Evolutionary conservation across 2,113 vertebrate species (phyloP), one percentile per base, ranked within the genome.

Genomic region (Ailuropoda melanoleuca): DNA sequence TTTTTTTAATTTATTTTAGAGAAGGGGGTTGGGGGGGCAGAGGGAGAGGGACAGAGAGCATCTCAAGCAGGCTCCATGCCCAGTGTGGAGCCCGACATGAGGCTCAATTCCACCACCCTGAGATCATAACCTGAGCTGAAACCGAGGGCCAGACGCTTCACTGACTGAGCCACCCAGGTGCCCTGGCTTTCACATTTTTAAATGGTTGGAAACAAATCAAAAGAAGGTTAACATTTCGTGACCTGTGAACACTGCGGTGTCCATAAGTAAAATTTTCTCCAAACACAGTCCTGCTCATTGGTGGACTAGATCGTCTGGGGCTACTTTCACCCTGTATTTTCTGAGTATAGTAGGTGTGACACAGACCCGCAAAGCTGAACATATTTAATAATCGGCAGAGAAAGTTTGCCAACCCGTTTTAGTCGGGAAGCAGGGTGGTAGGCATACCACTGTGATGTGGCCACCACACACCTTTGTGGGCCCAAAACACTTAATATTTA

Each of bases 111-210:
- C 66, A 68, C 18, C 19, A 68, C 8, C 17, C 66, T 68, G 66
- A 68, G 66, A 68, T 37, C 8, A 21, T 19, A 9, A 68, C n/a
- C 34, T 68, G 66, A 68, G 15, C 64, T 66, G 34, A 66, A n/a
- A 66, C n/a, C 1, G 17, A 34, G 34, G n/a, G 34, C 8, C 17
- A n/a, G 66, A 68, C 19, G 17, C 66, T 8, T 68, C 34, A 68
- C n/a, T 4, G 9, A 37, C 34, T 37, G 17, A 10, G 34, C 18
- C 66, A 68, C 66, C 66, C 34, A 68, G 8, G 34, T 0, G 9
- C 18, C 66, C 66, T 43, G 15, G 21, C 48, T 94, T 84, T 93
- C 43, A 53, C 3, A 37, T 53, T 88, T 94, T 91, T 66, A 88
- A 90, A 60, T 4, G 75, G 34, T 31, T 92, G 39, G 24, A 70